phyloP scores from a whole-genome alignment of 1,140 invertebrate species.

The Drosophila dunni region DNA sequence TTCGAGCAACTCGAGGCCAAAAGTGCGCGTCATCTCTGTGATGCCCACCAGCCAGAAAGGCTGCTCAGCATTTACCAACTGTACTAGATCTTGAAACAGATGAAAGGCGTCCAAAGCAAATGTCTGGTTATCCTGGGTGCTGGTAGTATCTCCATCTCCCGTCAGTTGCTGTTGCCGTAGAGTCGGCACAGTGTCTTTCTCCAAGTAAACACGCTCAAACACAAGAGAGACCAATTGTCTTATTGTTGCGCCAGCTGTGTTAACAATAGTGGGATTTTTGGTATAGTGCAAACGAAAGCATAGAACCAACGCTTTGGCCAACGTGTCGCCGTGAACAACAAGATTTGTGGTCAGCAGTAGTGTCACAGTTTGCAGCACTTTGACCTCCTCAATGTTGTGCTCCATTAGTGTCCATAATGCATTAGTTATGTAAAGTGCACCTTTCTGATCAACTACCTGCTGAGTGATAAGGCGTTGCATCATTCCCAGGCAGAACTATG shows the following conservation, averaged over 20 bases:
- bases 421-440: slow-evolving; percentile 95
- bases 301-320: slow-evolving; percentile 97
- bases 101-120: slow-evolving; percentile 98
- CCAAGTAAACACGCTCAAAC: slow-evolving; percentile 95
- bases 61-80: slow-evolving; percentile 97
- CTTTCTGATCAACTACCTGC: slow-evolving; percentile 93
- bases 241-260: slow-evolving; percentile 98
- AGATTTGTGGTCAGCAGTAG: slow-evolving; percentile 96
- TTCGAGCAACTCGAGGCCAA: slow-evolving; percentile 97
- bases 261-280: slow-evolving; percentile 95
- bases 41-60: slow-evolving; percentile 97
- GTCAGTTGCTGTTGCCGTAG: slow-evolving; percentile 57
- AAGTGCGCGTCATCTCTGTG: slow-evolving; percentile 98
- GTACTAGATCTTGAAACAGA: slow-evolving; percentile 98
- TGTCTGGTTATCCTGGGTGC: slow-evolving; percentile 88
- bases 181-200: slow-evolving; percentile 84
- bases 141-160: slow-evolving; percentile 19
- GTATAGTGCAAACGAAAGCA: slow-evolving; percentile 98
- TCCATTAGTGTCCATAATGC: slow-evolving; percentile 97
- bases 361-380: slow-evolving; percentile 98
- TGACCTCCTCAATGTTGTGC: slow-evolving; percentile 96
- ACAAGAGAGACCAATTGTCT: slow-evolving; percentile 98
- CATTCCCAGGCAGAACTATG: slow-evolving; percentile 94
- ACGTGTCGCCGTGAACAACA: slow-evolving; percentile 95
- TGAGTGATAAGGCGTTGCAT: slow-evolving; percentile 94